These are phyloP conservation scores for Brienomyrus longianalis DNA, from an alignment of 2,113 vertebrate species.

Conservation along the genomic window DNA sequence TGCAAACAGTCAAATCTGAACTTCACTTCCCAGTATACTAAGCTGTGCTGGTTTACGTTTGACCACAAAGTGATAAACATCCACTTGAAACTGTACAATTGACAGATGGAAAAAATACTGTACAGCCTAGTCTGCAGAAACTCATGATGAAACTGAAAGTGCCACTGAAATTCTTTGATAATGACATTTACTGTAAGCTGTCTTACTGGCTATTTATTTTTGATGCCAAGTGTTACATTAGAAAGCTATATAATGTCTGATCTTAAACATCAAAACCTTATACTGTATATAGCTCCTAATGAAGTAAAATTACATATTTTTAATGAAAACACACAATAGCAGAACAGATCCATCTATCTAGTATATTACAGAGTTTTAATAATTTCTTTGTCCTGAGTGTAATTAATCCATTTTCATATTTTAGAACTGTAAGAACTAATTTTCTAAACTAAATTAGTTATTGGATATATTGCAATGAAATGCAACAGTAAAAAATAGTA, in stretches of 20 bases:
- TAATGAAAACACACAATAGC: background rate
- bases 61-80: background rate
- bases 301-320: background rate
- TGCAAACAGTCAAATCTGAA: background rate
- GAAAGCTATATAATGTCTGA: background rate
- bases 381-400: background rate
- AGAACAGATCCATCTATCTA: background rate
- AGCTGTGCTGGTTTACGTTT: background rate
- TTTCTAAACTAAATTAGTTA: background rate
- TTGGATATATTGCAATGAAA: background rate
- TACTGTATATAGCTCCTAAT: background rate
- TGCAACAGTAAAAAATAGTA: background rate
- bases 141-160: background rate
- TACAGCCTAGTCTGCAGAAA: background rate
- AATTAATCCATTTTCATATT: background rate
- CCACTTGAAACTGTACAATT: background rate
- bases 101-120: background rate
- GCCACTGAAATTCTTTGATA: background rate
- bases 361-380: background rate
- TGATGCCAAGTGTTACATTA: background rate
- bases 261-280: background rate
- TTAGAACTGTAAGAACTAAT: background rate
- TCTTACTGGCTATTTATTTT: background rate
- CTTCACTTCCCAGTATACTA: background rate
- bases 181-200: background rate